Percentiles rank a stretch among this genome's conserved stretches.
Evolutionary conservation across 2,888 invertebrate species (phyloP).

Genomic region (Pimpla rufipes): DNA sequence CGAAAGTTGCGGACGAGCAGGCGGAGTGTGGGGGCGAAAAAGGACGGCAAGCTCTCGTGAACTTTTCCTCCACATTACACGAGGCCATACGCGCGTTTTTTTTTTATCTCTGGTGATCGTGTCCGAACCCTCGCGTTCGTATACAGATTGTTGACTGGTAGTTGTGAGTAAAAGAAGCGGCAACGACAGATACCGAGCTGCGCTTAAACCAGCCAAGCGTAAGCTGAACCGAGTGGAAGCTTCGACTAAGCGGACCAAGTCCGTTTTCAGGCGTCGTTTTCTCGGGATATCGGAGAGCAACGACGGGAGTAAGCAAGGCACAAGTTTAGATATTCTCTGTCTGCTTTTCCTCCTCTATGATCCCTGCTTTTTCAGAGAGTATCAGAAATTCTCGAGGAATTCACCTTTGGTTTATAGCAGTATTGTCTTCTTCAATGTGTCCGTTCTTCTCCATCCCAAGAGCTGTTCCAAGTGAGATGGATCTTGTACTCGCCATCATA

Average conservation of each 20-base stretch:
- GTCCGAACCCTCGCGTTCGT: not conserved
- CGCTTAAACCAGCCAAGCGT: slow-evolving; percentile 42
- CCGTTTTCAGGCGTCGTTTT: slow-evolving; percentile 38
- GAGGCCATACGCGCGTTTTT: slow-evolving; percentile 8
- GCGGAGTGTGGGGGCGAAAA: slow-evolving; percentile 42
- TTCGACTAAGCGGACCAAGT: slow-evolving; percentile 37
- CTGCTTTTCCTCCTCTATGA: slow-evolving; percentile 26
- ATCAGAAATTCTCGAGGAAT: slow-evolving; percentile 18
- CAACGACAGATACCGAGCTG: slow-evolving; percentile 33
- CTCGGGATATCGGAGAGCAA: slow-evolving; percentile 15
- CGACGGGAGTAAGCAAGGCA: slow-evolving; percentile 22
- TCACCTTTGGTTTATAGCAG: not conserved
- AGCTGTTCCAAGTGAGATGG: not conserved
- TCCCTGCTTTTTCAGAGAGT: not conserved
- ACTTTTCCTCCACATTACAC: slow-evolving; percentile 26
- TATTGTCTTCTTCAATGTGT: slow-evolving; percentile 24
- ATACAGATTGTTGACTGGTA: not conserved
- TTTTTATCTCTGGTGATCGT: slow-evolving; percentile 23
- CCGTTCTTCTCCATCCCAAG: not conserved
- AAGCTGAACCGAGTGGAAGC: slow-evolving; percentile 35
- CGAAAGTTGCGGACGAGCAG: not conserved
- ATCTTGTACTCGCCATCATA: not conserved
- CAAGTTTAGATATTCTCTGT: slow-evolving; percentile 6
- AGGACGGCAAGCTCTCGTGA: slow-evolving; percentile 18
- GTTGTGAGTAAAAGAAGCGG: not conserved